Conservation (phyloP, 2,797 vertebrate species). For the Huso huso region DNA sequence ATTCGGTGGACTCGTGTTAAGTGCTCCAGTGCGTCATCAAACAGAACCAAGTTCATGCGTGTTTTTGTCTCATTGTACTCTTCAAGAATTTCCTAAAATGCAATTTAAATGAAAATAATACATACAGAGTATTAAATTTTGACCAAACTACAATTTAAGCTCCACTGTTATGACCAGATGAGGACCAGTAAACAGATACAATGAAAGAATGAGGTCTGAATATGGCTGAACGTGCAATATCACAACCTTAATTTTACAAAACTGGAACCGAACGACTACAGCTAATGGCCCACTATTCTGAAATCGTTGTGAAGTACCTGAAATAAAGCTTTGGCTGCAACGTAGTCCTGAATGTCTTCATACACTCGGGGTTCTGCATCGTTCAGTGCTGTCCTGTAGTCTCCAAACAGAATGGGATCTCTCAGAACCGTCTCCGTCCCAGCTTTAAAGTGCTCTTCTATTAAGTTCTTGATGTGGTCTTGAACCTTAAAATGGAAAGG, state of each 20-base stretch:
- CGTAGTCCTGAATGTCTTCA: conserved; percentile 88
- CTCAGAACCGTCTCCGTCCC: conserved; percentile 68
- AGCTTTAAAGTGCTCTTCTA: conserved; percentile 63
- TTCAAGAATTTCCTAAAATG: conserved; percentile 79
- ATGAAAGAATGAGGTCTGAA: background rate
- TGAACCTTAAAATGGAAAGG: conserved; percentile 64
- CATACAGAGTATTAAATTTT: background rate
- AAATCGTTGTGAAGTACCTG: conserved; percentile 55
- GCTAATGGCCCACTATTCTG: no score
- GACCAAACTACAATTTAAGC: background rate
- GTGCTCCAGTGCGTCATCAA: conserved; percentile 91
- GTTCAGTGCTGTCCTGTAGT: conserved; percentile 76
- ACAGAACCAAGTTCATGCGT: conserved; percentile 85
- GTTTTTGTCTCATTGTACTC: conserved; percentile 81
- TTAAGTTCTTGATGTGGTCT: conserved; percentile 61
- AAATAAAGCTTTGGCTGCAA: conserved; percentile 81
- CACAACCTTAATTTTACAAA: no score
- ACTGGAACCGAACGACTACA: no score
- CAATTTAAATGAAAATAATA: background rate
- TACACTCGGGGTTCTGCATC: conserved; percentile 76
- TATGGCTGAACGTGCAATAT: no score
- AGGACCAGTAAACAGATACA: background rate
- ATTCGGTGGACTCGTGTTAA: conserved; percentile 80
- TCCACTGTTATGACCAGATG: background rate
- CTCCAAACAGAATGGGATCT: conserved; percentile 88